These are phyloP conservation scores for Desoria tigrina DNA, from an alignment of 2,888 invertebrate species.

Conservation along the genomic window DNA sequence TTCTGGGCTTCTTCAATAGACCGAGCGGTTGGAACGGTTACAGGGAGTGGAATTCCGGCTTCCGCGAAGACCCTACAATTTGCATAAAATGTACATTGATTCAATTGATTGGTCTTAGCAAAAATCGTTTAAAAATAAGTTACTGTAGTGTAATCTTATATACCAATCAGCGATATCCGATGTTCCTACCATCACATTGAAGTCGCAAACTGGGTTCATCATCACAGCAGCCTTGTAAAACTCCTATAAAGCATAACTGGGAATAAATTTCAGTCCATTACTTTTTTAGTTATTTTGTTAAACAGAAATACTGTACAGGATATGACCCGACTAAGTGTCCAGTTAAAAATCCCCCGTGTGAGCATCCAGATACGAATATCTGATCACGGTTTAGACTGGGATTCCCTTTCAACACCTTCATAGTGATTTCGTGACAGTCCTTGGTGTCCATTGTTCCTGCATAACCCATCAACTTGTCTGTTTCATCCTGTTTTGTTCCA, in stretches of 20 bases:
- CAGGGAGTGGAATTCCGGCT: constrained; percentile 44
- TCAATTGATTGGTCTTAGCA: too few species aligned
- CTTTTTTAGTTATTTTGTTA: neutral
- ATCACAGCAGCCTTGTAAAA: constrained; percentile 71
- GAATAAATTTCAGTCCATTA: neutral
- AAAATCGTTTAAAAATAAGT: too few species aligned
- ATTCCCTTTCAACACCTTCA: constrained; percentile 62
- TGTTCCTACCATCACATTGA: constrained; percentile 69
- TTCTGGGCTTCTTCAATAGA: constrained; percentile 62
- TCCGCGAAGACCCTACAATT: constrained; percentile 52
- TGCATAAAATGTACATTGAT: too few species aligned
- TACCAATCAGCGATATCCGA: constrained; percentile 88
- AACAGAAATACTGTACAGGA: constrained; percentile 62
- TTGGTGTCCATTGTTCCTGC: constrained; percentile 77
- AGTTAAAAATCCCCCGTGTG: constrained; percentile 83
- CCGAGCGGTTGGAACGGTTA: constrained; percentile 23
- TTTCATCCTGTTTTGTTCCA: constrained; percentile 71
- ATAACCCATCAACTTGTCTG: constrained; percentile 70
- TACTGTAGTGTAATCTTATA: too few species aligned
- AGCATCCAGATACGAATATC: constrained; percentile 76
- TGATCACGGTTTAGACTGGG: constrained; percentile 63
- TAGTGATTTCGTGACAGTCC: constrained; percentile 72
- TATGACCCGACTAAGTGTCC: constrained; percentile 80
- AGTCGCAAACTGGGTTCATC: constrained; percentile 80
- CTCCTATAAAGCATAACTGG: constrained; percentile 57